Percentiles rank a stretch among this genome's conserved stretches.
Evolutionary conservation across 2,888 invertebrate species (phyloP).

Genomic region (Poecilobothrus nobilitatus): DNA sequence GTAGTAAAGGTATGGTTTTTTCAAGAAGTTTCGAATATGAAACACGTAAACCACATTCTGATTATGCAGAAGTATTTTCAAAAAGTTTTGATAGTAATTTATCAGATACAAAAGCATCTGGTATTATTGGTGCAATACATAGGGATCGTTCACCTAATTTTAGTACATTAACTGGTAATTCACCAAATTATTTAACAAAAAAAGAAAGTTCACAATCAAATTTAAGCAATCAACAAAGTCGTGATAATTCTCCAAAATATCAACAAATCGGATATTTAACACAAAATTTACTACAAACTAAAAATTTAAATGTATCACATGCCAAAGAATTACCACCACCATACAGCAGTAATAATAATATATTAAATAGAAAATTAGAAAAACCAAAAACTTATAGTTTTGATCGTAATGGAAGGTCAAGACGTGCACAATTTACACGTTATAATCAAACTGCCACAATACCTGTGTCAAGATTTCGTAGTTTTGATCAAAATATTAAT

Average conservation of each 20-base stretch:
- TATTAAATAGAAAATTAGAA: constrained; percentile 31
- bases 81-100: constrained; percentile 44
- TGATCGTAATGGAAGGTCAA: constrained; percentile 42
- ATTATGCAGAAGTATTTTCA: constrained; percentile 42
- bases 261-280: constrained; percentile 37
- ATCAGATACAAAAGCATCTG: constrained; percentile 29
- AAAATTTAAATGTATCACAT: background rate
- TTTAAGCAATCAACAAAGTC: constrained; percentile 33
- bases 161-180: constrained; percentile 41
- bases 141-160: constrained; percentile 40
- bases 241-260: constrained; percentile 42
- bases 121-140: constrained; percentile 25
- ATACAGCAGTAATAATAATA: constrained; percentile 21
- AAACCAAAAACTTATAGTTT: constrained; percentile 28
- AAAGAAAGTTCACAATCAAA: constrained; percentile 34
- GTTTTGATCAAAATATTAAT: constrained; percentile 50
- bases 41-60: constrained; percentile 35
- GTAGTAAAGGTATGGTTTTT: constrained; percentile 41
- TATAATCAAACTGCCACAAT: constrained; percentile 16
- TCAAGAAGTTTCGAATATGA: constrained; percentile 44
- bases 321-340: constrained; percentile 38
- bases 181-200: constrained; percentile 42
- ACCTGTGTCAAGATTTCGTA: constrained; percentile 50
- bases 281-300: constrained; percentile 27
- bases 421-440: constrained; percentile 49